phyloP scores from a whole-genome alignment of 2,797 vertebrate species.

The Hydrolagus colliei region DNA sequence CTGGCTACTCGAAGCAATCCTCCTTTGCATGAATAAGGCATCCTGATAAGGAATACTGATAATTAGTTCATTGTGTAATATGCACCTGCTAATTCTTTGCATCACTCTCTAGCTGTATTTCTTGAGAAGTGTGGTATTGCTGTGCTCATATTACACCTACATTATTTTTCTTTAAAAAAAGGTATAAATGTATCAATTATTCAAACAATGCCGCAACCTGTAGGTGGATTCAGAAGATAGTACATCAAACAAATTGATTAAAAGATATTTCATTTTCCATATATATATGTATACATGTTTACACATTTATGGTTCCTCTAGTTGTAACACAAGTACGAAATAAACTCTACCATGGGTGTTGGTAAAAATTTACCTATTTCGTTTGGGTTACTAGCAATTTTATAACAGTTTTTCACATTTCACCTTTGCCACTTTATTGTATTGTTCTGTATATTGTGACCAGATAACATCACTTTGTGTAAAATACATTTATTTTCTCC shows the following conservation, averaged over 20 bases:
- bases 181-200: background rate
- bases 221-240: no score
- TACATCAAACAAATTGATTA: background rate
- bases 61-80: no score
- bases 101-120: background rate
- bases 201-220: background rate
- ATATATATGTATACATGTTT: background rate
- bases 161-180: background rate
- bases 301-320: background rate
- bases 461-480: conserved; percentile 8
- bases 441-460: background rate
- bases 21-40: no score
- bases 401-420: background rate
- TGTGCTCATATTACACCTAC: background rate
- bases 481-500: conserved; percentile 35
- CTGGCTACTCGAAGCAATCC: no score
- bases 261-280: background rate
- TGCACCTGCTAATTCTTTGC: background rate
- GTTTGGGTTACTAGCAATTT: background rate
- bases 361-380: background rate
- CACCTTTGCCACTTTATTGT: background rate
- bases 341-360: no score
- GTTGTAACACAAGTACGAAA: no score
- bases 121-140: background rate
- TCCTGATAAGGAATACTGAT: no score